Conservation (phyloP, 2,113 vertebrate genomes). For the Peromyscus polionotus region DNA sequence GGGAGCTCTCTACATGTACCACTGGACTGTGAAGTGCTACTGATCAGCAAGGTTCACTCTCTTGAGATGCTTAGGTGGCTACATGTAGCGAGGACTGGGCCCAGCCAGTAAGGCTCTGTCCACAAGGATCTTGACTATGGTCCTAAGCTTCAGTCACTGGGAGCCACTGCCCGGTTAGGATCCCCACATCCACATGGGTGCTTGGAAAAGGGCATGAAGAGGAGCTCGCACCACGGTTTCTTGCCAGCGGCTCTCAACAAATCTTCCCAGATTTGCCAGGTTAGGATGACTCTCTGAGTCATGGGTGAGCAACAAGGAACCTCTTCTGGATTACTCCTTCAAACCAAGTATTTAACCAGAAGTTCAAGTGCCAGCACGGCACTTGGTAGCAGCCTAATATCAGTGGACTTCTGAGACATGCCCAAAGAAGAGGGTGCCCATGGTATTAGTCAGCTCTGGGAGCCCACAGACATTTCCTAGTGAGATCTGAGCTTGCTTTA, state of each 20-base stretch:
- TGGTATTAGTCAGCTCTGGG: neutral
- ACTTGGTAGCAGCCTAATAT: no score
- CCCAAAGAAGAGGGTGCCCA: neutral
- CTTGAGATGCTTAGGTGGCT: fast-evolving
- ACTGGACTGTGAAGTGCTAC: no score
- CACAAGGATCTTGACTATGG: no score
- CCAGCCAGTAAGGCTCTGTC: neutral
- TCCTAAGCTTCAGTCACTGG: neutral
- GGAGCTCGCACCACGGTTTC: fast-evolving
- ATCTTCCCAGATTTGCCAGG: neutral
- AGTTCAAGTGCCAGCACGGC: neutral
- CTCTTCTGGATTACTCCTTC: neutral
- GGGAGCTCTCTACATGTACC: fast-evolving
- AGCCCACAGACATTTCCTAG: no score
- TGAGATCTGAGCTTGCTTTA: no score
- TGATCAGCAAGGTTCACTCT: neutral
- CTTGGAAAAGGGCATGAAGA: fast-evolving
- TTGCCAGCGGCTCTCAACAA: neutral
- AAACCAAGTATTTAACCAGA: neutral
- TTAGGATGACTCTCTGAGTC: neutral
- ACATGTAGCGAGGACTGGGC: fast-evolving
- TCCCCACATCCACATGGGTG: fast-evolving
- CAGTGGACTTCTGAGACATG: neutral
- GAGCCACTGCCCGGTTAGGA: neutral
- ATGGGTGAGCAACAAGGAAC: neutral